Evolutionary conservation across 2,113 vertebrate species (phyloP).

Genomic region (Ivindomyrus marchei): DNA sequence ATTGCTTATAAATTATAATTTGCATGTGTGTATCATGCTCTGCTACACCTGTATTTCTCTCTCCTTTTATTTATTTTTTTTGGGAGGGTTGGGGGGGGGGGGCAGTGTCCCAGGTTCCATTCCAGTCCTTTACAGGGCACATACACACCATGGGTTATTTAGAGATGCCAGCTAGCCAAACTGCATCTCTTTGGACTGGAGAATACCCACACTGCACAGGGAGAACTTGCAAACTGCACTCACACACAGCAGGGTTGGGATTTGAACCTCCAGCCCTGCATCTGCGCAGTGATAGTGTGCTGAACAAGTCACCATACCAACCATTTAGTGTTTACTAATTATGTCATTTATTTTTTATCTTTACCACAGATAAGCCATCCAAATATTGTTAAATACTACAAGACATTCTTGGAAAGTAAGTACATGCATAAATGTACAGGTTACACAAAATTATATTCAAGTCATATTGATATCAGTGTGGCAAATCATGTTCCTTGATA

Average conservation of each 20-base stretch:
- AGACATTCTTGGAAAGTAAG: slow-evolving; percentile 86
- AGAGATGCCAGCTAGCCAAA: not conserved
- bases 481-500: not conserved
- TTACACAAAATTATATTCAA: not conserved
- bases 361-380: slow-evolving; percentile 73
- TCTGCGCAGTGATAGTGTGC: not conserved
- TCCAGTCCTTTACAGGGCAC: not conserved
- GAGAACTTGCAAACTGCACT: not conserved
- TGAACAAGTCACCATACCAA: not conserved
- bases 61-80: not conserved
- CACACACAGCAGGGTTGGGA: not conserved
- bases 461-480: not conserved
- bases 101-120: not conserved
- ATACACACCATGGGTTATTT: not conserved
- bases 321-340: not conserved
- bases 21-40: not conserved
- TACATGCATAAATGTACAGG: slow-evolving; percentile 21
- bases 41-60: not conserved
- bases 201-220: not conserved
- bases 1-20: not conserved
- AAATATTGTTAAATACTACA: slow-evolving; percentile 81
- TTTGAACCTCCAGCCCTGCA: not conserved
- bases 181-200: not conserved
- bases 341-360: slow-evolving; percentile 14
- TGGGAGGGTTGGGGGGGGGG: not conserved